Percentiles rank a stretch among this genome's conserved stretches.
Evolutionary conservation across 2,113 vertebrate genomes (phyloP).

Genomic region (Steatornis caripensis): DNA sequence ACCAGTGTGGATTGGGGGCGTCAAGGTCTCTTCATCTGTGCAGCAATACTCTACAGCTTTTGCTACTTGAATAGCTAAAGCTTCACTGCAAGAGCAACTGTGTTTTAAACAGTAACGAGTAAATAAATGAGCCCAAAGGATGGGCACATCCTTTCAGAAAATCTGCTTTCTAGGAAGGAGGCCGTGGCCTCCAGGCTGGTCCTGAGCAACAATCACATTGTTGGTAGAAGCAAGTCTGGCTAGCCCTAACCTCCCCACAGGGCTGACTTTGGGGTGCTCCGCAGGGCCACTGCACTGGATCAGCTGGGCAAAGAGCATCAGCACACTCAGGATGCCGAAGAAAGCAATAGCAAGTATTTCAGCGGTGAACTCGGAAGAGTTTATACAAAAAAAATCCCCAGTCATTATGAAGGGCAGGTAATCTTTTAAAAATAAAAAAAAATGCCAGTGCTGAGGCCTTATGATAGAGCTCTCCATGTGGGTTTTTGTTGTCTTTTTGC

Average conservation of each 20-base stretch:
- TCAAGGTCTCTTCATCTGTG: neutral
- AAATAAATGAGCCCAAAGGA: neutral
- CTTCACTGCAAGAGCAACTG: neutral
- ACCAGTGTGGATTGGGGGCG: neutral
- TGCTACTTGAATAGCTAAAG: neutral
- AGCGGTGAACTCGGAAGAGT: neutral
- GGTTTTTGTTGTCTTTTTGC: neutral
- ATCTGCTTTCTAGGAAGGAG: neutral
- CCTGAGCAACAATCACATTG: neutral
- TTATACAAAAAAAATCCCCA: neutral
- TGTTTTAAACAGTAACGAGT: neutral
- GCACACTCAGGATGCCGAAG: neutral
- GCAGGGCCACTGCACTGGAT: neutral
- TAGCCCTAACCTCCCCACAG: rapidly evolving
- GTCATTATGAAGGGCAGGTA: too few relatives aligned
- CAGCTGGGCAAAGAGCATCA: neutral
- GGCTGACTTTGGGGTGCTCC: neutral
- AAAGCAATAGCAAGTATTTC: neutral
- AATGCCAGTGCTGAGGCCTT: neutral
- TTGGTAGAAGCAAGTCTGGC: neutral
- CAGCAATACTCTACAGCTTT: neutral
- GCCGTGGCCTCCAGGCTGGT: rapidly evolving
- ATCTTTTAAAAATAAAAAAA: neutral
- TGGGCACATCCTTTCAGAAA: neutral
- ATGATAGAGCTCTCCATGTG: rapidly evolving